A percentile compares a stretch with the other conserved stretches of the same genome.
Evolutionary conservation across 2,888 invertebrate genomes (phyloP).

Genomic region (Trissolcus japonicus): DNA sequence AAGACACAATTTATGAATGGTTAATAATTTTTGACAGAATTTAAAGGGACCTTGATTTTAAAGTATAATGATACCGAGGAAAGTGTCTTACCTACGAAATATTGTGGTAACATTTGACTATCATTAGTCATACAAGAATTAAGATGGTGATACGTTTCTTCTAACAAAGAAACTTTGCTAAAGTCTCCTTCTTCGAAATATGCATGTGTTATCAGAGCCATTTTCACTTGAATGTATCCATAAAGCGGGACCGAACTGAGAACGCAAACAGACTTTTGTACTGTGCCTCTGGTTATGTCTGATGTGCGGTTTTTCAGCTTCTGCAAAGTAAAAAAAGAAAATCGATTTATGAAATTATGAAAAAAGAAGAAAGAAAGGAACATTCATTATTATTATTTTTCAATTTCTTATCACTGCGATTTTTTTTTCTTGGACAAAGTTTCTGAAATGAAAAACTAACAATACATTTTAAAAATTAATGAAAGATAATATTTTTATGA

Average conservation of each 20-base stretch:
- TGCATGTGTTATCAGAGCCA: conserved; percentile 96
- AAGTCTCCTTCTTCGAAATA: conserved; percentile 98
- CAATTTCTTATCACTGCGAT: background rate
- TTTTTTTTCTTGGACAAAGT: background rate
- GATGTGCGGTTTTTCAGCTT: conserved; percentile 93
- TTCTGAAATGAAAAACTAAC: background rate
- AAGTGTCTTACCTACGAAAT: conserved; percentile 81
- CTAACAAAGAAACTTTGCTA: conserved; percentile 89
- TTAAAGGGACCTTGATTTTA: background rate
- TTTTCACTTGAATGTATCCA: conserved; percentile 95
- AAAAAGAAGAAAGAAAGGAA: background rate
- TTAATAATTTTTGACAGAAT: background rate
- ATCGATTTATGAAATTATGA: background rate
- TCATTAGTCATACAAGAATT: conserved; percentile 86
- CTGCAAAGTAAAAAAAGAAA: conserved; percentile 76
- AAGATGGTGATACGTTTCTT: conserved; percentile 94
- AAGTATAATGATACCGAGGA: background rate
- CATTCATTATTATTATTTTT: background rate
- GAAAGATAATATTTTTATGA: background rate
- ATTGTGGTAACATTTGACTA: conserved; percentile 80
- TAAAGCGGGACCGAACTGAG: conserved; percentile 93
- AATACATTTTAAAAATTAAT: background rate
- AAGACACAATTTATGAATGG: conserved; percentile 34
- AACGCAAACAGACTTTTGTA: conserved; percentile 98
- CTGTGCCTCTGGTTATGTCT: conserved; percentile 97